These are phyloP conservation scores for Drosophila truncata DNA, from an alignment of 1,140 invertebrate genomes.

Conservation along the genomic window DNA sequence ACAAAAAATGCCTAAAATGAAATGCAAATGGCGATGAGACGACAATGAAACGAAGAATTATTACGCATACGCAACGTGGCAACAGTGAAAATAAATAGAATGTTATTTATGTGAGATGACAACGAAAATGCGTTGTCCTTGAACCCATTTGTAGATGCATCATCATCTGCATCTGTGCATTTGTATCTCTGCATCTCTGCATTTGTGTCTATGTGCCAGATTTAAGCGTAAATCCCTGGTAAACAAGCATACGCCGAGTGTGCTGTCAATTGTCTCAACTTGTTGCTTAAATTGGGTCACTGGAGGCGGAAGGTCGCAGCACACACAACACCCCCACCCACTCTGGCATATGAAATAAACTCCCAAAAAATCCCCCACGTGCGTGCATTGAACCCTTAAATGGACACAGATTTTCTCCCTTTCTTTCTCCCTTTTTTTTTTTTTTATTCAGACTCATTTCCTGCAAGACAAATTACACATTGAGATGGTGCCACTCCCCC, in stretches of 20 bases:
- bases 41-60: constrained; percentile 32
- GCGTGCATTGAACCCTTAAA: constrained; percentile 47
- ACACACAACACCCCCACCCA: background rate
- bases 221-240: constrained; percentile 5
- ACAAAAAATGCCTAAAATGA: background rate
- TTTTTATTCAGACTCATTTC: constrained; percentile 44
- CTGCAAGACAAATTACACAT: constrained; percentile 67
- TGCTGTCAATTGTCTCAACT: constrained; percentile 48
- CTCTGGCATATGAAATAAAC: background rate
- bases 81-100: constrained; percentile 48
- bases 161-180: constrained; percentile 13
- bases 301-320: constrained; percentile 26
- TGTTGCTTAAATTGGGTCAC: constrained; percentile 48
- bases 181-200: background rate
- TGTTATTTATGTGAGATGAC: constrained; percentile 57
- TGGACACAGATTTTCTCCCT: constrained; percentile 18
- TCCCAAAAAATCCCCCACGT: background rate
- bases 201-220: constrained; percentile 6
- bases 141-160: constrained; percentile 39
- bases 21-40: constrained; percentile 5
- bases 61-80: constrained; percentile 70
- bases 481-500: constrained; percentile 15
- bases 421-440: background rate
- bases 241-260: constrained; percentile 15
- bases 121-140: constrained; percentile 35